A percentile compares a stretch with the other conserved stretches of the same genome.
Conservation (phyloP, 2,797 vertebrate genomes). For the Kryptolebias ocellatus region DNA sequence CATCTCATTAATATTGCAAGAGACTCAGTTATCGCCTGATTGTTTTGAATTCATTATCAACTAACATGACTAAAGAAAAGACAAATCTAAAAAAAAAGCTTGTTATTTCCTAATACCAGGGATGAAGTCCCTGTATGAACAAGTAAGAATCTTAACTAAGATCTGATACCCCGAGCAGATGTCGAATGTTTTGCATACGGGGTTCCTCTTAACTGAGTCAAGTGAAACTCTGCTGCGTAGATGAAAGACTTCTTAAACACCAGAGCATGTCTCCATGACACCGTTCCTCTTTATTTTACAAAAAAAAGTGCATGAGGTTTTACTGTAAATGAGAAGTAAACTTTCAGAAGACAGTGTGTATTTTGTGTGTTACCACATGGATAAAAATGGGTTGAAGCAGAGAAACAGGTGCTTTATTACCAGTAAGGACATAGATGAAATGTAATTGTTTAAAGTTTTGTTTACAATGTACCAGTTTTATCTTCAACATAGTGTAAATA, state of each 20-base stretch:
- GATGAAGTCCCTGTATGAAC: slow-evolving; percentile 5
- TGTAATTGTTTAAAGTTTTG: too few relatives aligned
- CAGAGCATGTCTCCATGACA: not conserved
- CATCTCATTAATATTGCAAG: too few relatives aligned
- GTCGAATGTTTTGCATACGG: slow-evolving; percentile 18
- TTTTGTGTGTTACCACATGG: too few relatives aligned
- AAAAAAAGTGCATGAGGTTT: not conserved
- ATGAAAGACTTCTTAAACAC: not conserved
- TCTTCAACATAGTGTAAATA: too few relatives aligned
- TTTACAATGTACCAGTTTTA: too few relatives aligned
- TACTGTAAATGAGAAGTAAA: not conserved
- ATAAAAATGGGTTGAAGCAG: too few relatives aligned
- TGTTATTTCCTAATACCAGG: not conserved
- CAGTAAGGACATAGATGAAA: too few relatives aligned
- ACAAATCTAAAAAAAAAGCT: not conserved
- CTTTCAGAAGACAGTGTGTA: too few relatives aligned
- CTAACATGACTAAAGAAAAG: not conserved
- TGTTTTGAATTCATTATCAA: too few relatives aligned
- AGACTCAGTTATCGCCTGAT: too few relatives aligned
- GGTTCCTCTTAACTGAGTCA: slow-evolving; percentile 23
- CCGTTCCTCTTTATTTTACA: slow-evolving; percentile 35
- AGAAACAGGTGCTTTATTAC: too few relatives aligned
- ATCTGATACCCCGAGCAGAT: slow-evolving; percentile 8
- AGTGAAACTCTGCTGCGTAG: not conserved
- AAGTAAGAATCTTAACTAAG: slow-evolving; percentile 14